Evolutionary conservation across 2,797 vertebrate species (phyloP), one percentile per base, ranked within the genome.

Genomic region (Helicolenus hilgendorfi): DNA sequence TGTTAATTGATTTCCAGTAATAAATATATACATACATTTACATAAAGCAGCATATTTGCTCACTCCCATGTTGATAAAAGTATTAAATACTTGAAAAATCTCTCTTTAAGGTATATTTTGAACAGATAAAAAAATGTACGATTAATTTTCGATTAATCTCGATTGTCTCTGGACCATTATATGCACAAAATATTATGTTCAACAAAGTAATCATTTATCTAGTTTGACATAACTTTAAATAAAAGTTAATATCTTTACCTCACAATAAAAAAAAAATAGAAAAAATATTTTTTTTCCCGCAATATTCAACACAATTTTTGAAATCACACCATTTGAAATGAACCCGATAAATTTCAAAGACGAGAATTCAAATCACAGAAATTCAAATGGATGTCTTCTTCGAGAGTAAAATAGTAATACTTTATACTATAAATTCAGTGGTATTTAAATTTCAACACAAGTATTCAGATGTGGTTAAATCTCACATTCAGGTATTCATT

Each of bases 221-320:
- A 45, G 41, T 45, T 45, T 45, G 41, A 15, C 14, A 45, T 45
- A 45, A 45, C 41, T 0, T 45, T 0, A 45, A 45, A 45, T 15
- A 45, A 45, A 15, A 45, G 41, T 45, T 45, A 45, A 45, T 45
- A 45, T 45, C 41, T 45, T 49, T 58, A 24, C 55, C 2, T 4
- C 22, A 58, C 5, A 58, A 45, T 5, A 7, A 15, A 1, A 45
- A 45, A 45, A 27, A 27, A 38, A n/a, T n/a, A n/a, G n/a, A 38
- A 41, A 14, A 15, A 41, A 41, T 0, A 45, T 20, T 6, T 5
- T 13, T 7, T 53, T 69, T 67, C 1, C 0, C 41, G 0, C 2
- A 45, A 49, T 49, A 49, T 49, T 49, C 41, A 49, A 49, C 41
- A 3, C 15, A 20, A 8, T 62, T 33, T 60, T 67, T 26, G 15